These are phyloP conservation scores for Eupithecia vulgata DNA, from an alignment of 2,888 invertebrate genomes.

Conservation along the genomic window DNA sequence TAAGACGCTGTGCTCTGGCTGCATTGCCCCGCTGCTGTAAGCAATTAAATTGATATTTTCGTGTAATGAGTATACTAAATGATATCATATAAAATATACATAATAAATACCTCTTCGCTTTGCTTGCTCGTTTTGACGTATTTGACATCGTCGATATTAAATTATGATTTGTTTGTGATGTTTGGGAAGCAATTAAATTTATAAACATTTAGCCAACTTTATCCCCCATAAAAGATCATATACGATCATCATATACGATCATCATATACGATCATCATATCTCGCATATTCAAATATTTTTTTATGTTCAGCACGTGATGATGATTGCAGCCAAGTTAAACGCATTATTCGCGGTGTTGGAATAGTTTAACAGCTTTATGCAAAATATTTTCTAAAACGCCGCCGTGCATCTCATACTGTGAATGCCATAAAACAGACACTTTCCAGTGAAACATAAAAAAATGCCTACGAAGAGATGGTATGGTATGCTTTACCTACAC, in stretches of 20 bases:
- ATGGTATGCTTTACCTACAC: constrained; percentile 22
- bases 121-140: neutral
- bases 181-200: neutral
- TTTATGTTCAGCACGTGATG: neutral
- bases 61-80: too few relatives aligned
- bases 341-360: neutral
- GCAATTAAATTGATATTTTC: constrained; percentile 4
- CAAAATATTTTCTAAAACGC: neutral
- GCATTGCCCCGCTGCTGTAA: too few relatives aligned
- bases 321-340: neutral
- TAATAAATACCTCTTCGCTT: neutral
- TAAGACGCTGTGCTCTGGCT: too few relatives aligned
- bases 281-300: neutral
- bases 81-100: too few relatives aligned
- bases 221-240: neutral
- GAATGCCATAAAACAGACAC: neutral
- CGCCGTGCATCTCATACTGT: neutral
- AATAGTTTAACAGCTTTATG: neutral
- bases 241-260: neutral
- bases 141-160: neutral
- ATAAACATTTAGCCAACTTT: neutral
- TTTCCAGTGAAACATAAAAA: neutral
- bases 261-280: neutral
- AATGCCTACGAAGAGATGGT: neutral
- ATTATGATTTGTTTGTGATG: neutral